Conservation (phyloP, 2,113 vertebrate species). For the Genyomyrus donnyi region DNA sequence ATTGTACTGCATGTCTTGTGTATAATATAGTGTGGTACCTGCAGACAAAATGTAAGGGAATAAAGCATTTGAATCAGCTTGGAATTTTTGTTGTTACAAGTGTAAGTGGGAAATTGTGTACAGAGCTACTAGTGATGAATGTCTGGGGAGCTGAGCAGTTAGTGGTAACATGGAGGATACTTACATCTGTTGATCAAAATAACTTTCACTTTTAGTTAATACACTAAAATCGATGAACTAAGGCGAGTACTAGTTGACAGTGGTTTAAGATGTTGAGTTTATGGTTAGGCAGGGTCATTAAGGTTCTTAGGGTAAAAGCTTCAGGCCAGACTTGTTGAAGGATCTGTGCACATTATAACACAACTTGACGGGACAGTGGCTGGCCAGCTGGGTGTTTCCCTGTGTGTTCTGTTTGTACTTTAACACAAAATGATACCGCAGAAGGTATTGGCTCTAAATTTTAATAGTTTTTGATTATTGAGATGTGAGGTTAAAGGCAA, state of each 20-base stretch:
- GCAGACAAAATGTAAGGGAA: not conserved
- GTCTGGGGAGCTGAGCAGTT: not conserved
- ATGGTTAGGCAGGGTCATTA: not conserved
- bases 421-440: not conserved
- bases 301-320: not conserved
- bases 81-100: not conserved
- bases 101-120: not conserved
- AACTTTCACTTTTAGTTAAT: not conserved
- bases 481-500: not conserved
- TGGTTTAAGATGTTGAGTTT: not conserved
- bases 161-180: not conserved
- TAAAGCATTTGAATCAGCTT: not conserved
- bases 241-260: not conserved
- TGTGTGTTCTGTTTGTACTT: not conserved
- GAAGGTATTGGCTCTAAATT: not conserved
- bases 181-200: not conserved
- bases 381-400: not conserved
- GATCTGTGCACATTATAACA: not conserved
- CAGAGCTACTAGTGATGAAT: not conserved
- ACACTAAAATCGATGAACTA: not conserved
- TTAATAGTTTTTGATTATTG: not conserved
- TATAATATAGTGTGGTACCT: not conserved
- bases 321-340: not conserved
- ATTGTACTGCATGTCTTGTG: constrained; percentile 6
- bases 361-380: not conserved